phyloP scores from a whole-genome alignment of 2,797 vertebrate species.

The Fistularia tabacaria region DNA sequence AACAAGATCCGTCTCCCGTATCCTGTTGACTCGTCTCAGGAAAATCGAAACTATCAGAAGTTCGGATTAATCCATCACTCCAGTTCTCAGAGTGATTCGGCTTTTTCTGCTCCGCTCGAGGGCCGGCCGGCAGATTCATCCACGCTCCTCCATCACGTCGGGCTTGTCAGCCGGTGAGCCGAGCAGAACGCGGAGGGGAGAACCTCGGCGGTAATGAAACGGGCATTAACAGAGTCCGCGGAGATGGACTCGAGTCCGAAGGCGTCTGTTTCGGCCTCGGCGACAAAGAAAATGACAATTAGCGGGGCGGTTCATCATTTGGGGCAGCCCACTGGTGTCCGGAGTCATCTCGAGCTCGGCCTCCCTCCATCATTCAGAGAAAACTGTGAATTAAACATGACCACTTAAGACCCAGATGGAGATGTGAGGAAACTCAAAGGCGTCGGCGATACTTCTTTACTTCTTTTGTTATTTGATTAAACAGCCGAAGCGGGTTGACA shows the following conservation, averaged over 20 bases:
- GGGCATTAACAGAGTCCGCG: too few species aligned
- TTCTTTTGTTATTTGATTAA: slow-evolving; percentile 27
- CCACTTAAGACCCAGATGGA: slow-evolving; percentile 12
- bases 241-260: too few species aligned
- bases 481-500: not conserved
- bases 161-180: slow-evolving; percentile 47
- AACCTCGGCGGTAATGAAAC: slow-evolving; percentile 7
- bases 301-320: slow-evolving; percentile 28
- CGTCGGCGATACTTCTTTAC: slow-evolving; percentile 36
- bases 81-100: slow-evolving; percentile 54
- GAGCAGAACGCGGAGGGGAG: slow-evolving; percentile 47
- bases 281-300: slow-evolving; percentile 21
- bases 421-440: slow-evolving; percentile 17
- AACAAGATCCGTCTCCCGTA: slow-evolving; percentile 1
- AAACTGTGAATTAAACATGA: slow-evolving; percentile 50
- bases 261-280: too few species aligned
- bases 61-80: slow-evolving; percentile 61
- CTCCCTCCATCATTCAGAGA: slow-evolving; percentile 34
- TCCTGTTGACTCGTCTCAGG: slow-evolving; percentile 31
- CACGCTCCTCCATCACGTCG: slow-evolving; percentile 54
- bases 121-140: slow-evolving; percentile 33
- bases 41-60: slow-evolving; percentile 47
- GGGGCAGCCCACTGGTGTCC: slow-evolving; percentile 16
- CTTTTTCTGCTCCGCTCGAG: slow-evolving; percentile 25
- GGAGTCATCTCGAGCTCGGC: slow-evolving; percentile 21